Percentiles rank a stretch among this genome's conserved stretches.
Conservation (phyloP, 2,888 invertebrate genomes). For the Sesia bembeciformis region DNA sequence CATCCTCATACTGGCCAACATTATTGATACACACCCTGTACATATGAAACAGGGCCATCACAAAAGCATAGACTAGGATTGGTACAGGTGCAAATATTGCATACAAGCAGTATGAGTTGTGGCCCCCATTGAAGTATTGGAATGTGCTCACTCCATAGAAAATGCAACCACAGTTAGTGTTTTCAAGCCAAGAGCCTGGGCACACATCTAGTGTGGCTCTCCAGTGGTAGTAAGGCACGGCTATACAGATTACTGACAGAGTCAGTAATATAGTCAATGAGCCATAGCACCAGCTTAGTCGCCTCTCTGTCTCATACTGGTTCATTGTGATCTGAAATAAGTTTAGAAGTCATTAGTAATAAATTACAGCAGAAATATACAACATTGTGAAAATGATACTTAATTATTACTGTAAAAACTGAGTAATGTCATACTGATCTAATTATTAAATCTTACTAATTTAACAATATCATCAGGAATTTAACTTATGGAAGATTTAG, state of each 20-base stretch:
- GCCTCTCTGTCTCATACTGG: slow-evolving; percentile 55
- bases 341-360: no score
- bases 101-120: slow-evolving; percentile 78
- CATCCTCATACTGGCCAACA: slow-evolving; percentile 67
- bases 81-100: slow-evolving; percentile 79
- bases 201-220: slow-evolving; percentile 78
- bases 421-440: no score
- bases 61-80: slow-evolving; percentile 75
- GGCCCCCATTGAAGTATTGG: slow-evolving; percentile 78
- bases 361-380: no score
- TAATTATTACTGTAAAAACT: no score
- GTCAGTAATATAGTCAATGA: slow-evolving; percentile 36
- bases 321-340: slow-evolving; percentile 28
- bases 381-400: no score
- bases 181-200: slow-evolving; percentile 66
- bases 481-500: no score
- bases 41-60: slow-evolving; percentile 80
- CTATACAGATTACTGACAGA: slow-evolving; percentile 63
- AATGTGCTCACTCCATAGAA: slow-evolving; percentile 77
- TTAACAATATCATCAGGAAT: no score
- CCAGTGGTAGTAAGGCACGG: slow-evolving; percentile 81
- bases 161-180: slow-evolving; percentile 81
- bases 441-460: no score
- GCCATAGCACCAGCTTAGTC: slow-evolving; percentile 49
- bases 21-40: slow-evolving; percentile 79